A percentile compares a stretch with the other conserved stretches of the same genome.
phyloP scores from a whole-genome alignment of 2,888 invertebrate genomes.

The Asteroscopus sphinx region DNA sequence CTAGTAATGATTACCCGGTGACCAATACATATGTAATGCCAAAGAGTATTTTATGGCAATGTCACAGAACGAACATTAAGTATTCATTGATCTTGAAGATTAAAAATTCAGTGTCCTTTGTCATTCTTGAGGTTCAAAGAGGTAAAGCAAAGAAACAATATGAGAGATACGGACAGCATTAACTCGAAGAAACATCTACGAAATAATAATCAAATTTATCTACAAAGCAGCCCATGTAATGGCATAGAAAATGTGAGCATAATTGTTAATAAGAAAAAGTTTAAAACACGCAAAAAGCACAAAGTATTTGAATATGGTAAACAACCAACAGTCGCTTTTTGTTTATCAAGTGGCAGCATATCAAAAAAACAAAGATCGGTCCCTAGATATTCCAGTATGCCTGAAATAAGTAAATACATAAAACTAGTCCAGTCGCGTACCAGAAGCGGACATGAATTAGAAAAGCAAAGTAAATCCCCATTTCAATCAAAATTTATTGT shows the following conservation, averaged over 20 bases:
- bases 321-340: conserved; percentile 1
- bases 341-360: conserved; percentile 19
- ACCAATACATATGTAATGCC: background rate
- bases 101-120: too few relatives aligned
- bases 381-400: conserved; percentile 28
- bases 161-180: conserved; percentile 14
- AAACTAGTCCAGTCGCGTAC: background rate
- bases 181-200: background rate
- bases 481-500: conserved; percentile 24
- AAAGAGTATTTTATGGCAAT: conserved; percentile 1
- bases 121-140: background rate
- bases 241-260: conserved; percentile 31
- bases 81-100: too few relatives aligned
- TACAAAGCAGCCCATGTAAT: conserved; percentile 7
- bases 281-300: conserved; percentile 21
- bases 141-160: background rate
- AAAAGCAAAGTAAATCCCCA: conserved; percentile 1
- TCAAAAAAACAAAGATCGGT: background rate
- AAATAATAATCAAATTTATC: conserved; percentile 9
- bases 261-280: conserved; percentile 27
- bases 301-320: conserved; percentile 10
- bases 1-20: conserved; percentile 23
- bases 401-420: conserved; percentile 21
- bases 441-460: conserved; percentile 2
- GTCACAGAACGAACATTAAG: background rate